Base-by-base conservation (phyloP, 2,888 invertebrate species). In the Philonicus albiceps region DNA sequence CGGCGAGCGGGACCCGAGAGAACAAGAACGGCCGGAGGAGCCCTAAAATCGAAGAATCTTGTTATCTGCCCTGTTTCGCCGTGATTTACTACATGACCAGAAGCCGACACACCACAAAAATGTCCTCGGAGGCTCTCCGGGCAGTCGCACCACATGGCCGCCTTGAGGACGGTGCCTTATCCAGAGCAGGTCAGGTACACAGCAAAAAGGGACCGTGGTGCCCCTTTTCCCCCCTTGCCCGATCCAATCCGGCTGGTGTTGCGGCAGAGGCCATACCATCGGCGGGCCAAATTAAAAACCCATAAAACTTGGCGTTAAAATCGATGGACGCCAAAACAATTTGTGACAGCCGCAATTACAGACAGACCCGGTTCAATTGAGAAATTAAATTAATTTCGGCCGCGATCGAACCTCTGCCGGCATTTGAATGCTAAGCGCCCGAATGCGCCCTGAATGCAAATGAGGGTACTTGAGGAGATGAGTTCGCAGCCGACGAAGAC, bases 81-180 rank as follows among this genome's bases (percentile, higher is more conserved):
- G 88, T 88, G 88, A 88, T 88, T 88, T 88, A 88, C 88, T 86
- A 88, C 86, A 86, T 76, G 86, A 88, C 88, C 88, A 88, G 88
- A 88, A 88, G 88, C 88, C 88, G 88, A 87, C 88, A 87, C 87
- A 87, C 88, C 86, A 87, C 80, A 88, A 81, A 88, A 85, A 86
- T 88, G 87, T 88, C 87, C 86, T 86, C 84, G 34, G 49, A 81
- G 85, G 55, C 31, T 55, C 81, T 49, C 73, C 43, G 40, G 84
- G 72, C 34, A 43, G 72, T 43, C 73, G 81, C 55, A 43, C 73
- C 84, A 73, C 37, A 37, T 73, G 73, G 40, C 22, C 43, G 84
- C 40, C 40, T 43, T 43, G 40, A 43, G 40, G 4, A 13, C 40
- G n/a, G 31, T 22, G 84, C 30, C 30, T 84, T 37, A 73, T 72